A percentile compares a stretch with the other conserved stretches of the same genome.
phyloP scores from a whole-genome alignment of 1,140 invertebrate species.

The Plectrocnemia conspersa region DNA sequence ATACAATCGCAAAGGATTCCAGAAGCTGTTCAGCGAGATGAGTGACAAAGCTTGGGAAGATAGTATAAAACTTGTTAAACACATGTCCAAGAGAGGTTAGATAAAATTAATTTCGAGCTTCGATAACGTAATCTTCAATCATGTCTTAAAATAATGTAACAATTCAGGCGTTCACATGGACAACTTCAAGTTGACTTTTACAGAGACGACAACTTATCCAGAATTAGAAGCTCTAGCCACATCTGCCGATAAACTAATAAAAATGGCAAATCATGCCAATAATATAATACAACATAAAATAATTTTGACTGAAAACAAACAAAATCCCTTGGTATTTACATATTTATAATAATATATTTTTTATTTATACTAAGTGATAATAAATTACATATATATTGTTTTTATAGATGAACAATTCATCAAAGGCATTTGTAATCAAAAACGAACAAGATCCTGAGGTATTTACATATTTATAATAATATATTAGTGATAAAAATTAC shows the following conservation, averaged over 20 bases:
- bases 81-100: slow-evolving; percentile 67
- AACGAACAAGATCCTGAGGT: background rate
- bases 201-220: background rate
- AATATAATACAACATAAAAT: too few relatives aligned
- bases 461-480: background rate
- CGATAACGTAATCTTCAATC: background rate
- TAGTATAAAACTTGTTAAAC: slow-evolving; percentile 69
- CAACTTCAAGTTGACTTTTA: background rate
- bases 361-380: background rate
- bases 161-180: too few relatives aligned
- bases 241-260: too few relatives aligned
- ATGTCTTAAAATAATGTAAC: background rate
- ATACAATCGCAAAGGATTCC: slow-evolving; percentile 70
- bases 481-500: background rate
- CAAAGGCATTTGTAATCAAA: too few relatives aligned
- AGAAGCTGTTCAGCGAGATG: slow-evolving; percentile 65
- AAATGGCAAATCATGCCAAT: background rate
- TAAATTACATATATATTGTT: background rate
- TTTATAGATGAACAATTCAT: background rate
- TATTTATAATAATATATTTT: background rate
- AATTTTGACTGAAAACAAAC: background rate
- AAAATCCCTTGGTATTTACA: background rate
- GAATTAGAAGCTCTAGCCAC: too few relatives aligned
- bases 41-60: slow-evolving; percentile 72
- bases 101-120: slow-evolving; percentile 31